These are phyloP conservation scores for Toxostoma redivivum DNA, from an alignment of 2,113 vertebrate species.

Conservation along the genomic window DNA sequence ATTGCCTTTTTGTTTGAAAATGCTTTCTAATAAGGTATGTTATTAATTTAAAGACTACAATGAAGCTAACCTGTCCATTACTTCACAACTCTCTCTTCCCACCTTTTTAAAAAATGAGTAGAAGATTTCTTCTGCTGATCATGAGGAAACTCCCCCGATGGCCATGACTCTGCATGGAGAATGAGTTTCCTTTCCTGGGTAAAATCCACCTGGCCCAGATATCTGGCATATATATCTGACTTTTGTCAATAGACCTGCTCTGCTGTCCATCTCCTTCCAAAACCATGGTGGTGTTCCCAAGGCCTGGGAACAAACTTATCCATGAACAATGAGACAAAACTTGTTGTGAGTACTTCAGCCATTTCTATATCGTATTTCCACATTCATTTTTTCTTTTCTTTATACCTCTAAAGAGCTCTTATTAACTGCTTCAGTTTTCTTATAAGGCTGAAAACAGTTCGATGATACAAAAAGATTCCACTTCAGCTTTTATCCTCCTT, in stretches of 20 bases:
- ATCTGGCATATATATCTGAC: background rate
- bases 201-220: background rate
- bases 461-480: background rate
- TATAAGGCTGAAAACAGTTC: background rate
- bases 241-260: background rate
- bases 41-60: background rate
- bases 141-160: background rate
- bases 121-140: background rate
- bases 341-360: background rate
- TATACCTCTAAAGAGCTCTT: background rate
- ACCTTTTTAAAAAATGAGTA: background rate
- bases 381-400: background rate
- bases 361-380: background rate
- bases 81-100: background rate
- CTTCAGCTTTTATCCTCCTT: background rate
- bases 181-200: background rate
- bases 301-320: background rate
- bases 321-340: background rate
- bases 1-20: background rate
- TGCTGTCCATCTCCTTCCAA: background rate
- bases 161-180: background rate
- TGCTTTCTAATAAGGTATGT: background rate
- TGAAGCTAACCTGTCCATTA: background rate
- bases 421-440: background rate
- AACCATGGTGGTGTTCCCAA: background rate